Percentiles rank a stretch among this genome's conserved stretches.
Evolutionary conservation across 2,888 invertebrate species (phyloP).

Genomic region (Acrobasis suavella): DNA sequence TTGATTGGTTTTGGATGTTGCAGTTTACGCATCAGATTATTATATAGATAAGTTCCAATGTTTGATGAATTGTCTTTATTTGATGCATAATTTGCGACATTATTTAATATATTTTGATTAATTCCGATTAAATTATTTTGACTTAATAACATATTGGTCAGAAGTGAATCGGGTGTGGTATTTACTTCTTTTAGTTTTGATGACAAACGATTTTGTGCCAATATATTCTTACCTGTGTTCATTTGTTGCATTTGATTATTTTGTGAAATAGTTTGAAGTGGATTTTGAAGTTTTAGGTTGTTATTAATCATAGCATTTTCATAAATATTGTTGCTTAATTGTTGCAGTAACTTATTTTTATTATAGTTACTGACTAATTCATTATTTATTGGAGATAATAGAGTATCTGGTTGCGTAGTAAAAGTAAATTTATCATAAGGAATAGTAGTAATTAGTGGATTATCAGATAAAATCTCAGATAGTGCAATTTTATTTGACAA

Average conservation of each 20-base stretch:
- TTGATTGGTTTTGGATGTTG: not conserved
- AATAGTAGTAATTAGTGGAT: not conserved
- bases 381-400: not conserved
- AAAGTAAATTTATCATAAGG: not conserved
- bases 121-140: not conserved
- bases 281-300: not conserved
- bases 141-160: not conserved
- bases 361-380: constrained; percentile 5
- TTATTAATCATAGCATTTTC: not conserved
- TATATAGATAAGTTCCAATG: not conserved
- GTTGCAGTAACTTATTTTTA: constrained; percentile 2
- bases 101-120: not conserved
- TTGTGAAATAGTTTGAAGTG: not conserved
- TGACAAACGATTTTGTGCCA: not conserved
- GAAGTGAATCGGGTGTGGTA: not conserved
- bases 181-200: not conserved
- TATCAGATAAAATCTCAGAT: not conserved
- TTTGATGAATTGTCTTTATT: not conserved
- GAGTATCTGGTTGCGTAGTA: not conserved
- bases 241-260: not conserved
- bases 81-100: not conserved
- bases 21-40: not conserved
- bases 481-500: constrained; percentile 1
- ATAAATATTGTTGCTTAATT: not conserved
- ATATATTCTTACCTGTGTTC: not conserved